A percentile compares a stretch with the other conserved stretches of the same genome.
phyloP scores from a whole-genome alignment of 2,888 invertebrate genomes.

The Watsonalla cultraria region DNA sequence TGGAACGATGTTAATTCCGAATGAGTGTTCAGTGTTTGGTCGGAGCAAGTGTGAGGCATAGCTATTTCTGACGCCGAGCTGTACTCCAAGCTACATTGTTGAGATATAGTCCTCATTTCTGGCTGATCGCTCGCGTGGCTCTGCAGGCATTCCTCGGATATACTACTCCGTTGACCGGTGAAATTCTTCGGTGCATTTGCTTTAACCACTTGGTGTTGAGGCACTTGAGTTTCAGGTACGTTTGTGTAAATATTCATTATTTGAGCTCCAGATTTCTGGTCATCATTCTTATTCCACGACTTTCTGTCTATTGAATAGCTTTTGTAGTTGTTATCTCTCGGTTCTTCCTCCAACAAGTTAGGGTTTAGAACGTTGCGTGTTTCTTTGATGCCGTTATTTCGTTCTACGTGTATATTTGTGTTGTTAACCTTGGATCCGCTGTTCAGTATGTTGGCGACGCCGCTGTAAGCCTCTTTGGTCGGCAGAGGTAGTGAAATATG shows the following conservation, averaged over 20 bases:
- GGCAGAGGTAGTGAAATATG: conserved; percentile 73
- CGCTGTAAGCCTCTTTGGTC: conserved; percentile 67
- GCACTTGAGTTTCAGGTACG: conserved; percentile 80
- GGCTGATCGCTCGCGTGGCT: conserved; percentile 63
- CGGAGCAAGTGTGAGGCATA: conserved; percentile 72
- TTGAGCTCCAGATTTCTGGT: conserved; percentile 53
- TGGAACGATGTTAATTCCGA: conserved; percentile 71
- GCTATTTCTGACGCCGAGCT: conserved; percentile 80
- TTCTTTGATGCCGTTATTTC: conserved; percentile 77
- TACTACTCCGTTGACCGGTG: conserved; percentile 58
- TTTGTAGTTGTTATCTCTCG: conserved; percentile 64
- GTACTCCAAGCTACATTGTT: conserved; percentile 85
- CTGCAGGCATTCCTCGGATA: conserved; percentile 68
- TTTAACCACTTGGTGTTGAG: conserved; percentile 78
- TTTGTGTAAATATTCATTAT: conserved; percentile 82
- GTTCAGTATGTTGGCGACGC: conserved; percentile 80
- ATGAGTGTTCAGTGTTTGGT: conserved; percentile 70
- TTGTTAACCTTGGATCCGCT: conserved; percentile 89
- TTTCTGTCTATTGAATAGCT: conserved; percentile 59
- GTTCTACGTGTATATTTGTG: conserved; percentile 87
- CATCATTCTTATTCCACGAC: conserved; percentile 59
- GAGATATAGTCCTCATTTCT: conserved; percentile 82
- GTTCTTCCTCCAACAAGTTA: conserved; percentile 81
- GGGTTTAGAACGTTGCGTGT: conserved; percentile 78
- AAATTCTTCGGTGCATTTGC: conserved; percentile 50